Evolutionary conservation across 2,888 invertebrate species (phyloP), one percentile per base, ranked within the genome.

Genomic region (Andrena bucephala): DNA sequence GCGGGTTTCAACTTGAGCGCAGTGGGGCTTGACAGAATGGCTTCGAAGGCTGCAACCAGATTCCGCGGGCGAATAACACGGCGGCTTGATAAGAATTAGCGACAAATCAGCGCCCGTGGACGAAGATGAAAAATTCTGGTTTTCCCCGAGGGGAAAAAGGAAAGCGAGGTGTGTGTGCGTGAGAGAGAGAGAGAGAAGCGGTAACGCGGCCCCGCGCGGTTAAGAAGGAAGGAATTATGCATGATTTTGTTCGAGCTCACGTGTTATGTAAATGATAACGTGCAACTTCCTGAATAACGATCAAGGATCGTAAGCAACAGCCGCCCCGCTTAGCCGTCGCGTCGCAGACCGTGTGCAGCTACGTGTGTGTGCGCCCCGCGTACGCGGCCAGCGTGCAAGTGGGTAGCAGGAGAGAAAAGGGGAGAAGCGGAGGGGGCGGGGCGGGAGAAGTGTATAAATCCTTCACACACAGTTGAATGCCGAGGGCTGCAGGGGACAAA

Each of bases 251-350:
- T 82, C 69, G 82, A 48, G 72, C 84, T 77, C 83, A 66, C 78
- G 83, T 79, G 87, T 87, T 87, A 87, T 87, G 85, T 87, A 87
- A 87, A 87, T 87, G 87, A 87, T 87, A 83, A 87, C 86, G 85
- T 84, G 83, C 80, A 85, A 87, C 87, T 87, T 87, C 87, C 87
- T 85, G 85, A 87, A 87, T 87, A 87, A 87, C 87, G 87, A 86
- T 85, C 74, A 85, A 81, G 76, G 83, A 85, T 71, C 76, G 71
- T 81, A 81, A 81, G 81, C 82, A 80, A 70, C 81, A 66, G 77
- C 59, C 69, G 73, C 68, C 67, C 63, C 57, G 77, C 65, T 77
- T 77, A 57, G 77, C 24, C 48, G 69, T 57, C 77, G 67, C 77
- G 62, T 71, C 57, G 27, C 42, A 36, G 67, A 8, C 8, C 42